phyloP scores from a whole-genome alignment of 2,888 invertebrate genomes.

The Lysandra bellargus region DNA sequence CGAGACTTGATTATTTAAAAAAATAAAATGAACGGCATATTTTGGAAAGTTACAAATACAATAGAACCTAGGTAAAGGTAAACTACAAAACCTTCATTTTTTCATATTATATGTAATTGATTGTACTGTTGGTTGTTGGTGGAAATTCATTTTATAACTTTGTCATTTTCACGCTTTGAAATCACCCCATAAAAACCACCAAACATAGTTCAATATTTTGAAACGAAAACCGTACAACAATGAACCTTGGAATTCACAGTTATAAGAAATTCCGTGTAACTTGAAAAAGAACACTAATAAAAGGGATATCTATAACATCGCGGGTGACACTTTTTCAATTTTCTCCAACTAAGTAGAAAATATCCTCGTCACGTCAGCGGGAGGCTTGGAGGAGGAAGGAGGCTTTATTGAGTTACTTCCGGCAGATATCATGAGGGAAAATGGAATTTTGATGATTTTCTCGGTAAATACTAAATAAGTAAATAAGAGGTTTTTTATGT shows the following conservation, averaged over 20 bases:
- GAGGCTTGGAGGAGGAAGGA: neutral
- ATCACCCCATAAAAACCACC: neutral
- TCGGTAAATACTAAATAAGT: neutral
- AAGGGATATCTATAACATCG: constrained; percentile 4
- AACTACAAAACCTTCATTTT: too few species aligned
- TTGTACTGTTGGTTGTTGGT: too few species aligned
- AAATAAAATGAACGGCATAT: neutral
- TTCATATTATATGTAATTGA: too few species aligned
- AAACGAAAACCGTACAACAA: neutral
- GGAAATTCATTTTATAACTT: too few species aligned
- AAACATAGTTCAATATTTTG: neutral
- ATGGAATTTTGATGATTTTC: constrained; percentile 12
- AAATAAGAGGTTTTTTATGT: neutral
- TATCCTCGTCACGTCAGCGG: constrained; percentile 9
- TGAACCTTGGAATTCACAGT: neutral
- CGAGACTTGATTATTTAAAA: neutral
- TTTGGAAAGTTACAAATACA: too few species aligned
- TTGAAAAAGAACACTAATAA: constrained; percentile 14
- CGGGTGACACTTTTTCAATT: constrained; percentile 24
- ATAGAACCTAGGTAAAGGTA: too few species aligned
- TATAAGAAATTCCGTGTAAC: neutral
- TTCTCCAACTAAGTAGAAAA: constrained; percentile 21
- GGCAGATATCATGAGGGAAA: neutral
- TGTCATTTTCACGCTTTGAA: neutral
- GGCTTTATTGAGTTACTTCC: constrained; percentile 28